Conservation (phyloP, 2,113 vertebrate species). For the Gymnogyps californianus region DNA sequence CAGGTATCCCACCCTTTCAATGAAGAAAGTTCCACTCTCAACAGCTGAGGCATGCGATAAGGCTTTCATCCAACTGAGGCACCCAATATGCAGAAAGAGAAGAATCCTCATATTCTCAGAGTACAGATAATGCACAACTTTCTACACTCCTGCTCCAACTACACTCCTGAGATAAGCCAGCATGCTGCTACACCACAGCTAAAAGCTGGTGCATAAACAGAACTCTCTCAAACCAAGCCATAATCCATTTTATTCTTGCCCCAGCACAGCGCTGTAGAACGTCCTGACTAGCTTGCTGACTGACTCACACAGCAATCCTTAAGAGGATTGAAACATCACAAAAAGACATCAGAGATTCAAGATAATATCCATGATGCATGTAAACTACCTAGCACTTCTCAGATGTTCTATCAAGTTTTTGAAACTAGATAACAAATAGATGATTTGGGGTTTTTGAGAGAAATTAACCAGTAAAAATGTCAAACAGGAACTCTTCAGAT, state of each 20-base stretch:
- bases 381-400: neutral
- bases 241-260: neutral
- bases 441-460: neutral
- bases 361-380: neutral
- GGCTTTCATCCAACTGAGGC: neutral
- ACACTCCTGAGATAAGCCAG: neutral
- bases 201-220: neutral
- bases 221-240: neutral
- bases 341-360: neutral
- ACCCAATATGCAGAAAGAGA: neutral
- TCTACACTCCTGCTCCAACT: rapidly evolving
- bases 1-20: neutral
- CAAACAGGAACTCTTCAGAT: neutral
- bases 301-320: neutral
- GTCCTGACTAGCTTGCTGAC: neutral
- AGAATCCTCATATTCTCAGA: neutral
- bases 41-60: neutral
- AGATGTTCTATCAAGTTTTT: neutral
- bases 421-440: neutral
- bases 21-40: neutral
- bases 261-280: neutral
- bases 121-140: neutral
- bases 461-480: neutral
- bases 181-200: neutral
- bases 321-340: neutral